Conservation (phyloP, 2,797 vertebrate species). For the Ammospiza maritima region DNA sequence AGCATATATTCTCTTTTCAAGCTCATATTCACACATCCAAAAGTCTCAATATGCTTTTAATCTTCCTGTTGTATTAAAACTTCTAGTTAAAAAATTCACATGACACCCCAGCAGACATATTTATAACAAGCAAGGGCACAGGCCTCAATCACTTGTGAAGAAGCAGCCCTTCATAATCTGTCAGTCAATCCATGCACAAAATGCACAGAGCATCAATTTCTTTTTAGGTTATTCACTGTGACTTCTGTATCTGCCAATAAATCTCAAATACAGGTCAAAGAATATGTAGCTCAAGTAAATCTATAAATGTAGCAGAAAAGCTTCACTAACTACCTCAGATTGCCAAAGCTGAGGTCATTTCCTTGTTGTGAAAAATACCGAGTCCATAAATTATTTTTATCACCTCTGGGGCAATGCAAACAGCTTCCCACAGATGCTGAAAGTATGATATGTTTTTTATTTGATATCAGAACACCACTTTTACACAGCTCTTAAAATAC, state of each 20-base stretch:
- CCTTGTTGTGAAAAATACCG: conserved; percentile 76
- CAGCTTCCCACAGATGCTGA: conserved; percentile 76
- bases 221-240: conserved; percentile 79
- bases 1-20: neutral
- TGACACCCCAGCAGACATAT: neutral
- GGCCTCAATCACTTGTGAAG: conserved; percentile 45
- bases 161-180: conserved; percentile 50
- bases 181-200: conserved; percentile 71
- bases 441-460: conserved; percentile 57
- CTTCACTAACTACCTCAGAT: conserved; percentile 74
- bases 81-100: conserved; percentile 12
- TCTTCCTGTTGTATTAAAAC: conserved; percentile 1
- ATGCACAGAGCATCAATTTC: conserved; percentile 70
- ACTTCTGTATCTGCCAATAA: conserved; percentile 82
- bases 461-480: conserved; percentile 67
- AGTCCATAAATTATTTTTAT: conserved; percentile 81
- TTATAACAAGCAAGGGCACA: conserved; percentile 32
- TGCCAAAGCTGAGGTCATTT: conserved; percentile 80
- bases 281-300: conserved; percentile 79
- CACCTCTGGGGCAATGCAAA: conserved; percentile 74
- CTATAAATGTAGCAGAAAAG: conserved; percentile 78
- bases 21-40: neutral
- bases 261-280: conserved; percentile 80
- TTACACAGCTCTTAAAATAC: conserved; percentile 58
- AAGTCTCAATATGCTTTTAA: conserved; percentile 12